phyloP scores from a whole-genome alignment of 2,797 vertebrate species.

The Simalia tracyae region DNA sequence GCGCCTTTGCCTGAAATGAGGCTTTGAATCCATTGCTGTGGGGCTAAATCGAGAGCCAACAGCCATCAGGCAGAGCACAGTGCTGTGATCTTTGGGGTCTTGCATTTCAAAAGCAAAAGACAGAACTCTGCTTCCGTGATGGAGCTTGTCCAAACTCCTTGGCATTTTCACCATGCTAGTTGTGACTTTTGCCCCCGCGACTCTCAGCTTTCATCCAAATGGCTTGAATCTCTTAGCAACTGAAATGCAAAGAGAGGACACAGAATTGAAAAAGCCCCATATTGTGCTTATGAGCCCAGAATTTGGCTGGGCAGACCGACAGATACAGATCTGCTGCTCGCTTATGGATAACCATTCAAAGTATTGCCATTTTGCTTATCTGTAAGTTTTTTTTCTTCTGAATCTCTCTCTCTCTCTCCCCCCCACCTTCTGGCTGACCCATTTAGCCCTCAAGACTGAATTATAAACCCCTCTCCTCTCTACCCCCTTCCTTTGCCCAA shows the following conservation, averaged over 20 bases:
- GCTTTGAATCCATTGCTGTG: neutral
- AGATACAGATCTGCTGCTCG: neutral
- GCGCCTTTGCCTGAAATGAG: neutral
- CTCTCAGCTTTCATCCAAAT: neutral
- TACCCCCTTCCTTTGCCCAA: neutral
- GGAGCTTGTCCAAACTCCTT: neutral
- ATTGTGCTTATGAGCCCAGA: neutral
- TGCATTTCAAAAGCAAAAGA: neutral
- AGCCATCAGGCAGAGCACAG: neutral
- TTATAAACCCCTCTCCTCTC: slow-evolving; percentile 53
- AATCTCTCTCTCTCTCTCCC: neutral
- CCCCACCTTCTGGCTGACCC: neutral
- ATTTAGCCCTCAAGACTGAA: slow-evolving; percentile 44
- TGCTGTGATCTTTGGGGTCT: neutral
- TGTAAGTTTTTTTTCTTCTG: slow-evolving; percentile 36
- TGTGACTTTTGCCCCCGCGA: neutral
- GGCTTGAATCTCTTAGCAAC: neutral
- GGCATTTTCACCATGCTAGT: neutral
- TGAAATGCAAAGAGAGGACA: neutral
- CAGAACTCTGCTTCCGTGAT: too few relatives aligned
- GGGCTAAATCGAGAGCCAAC: too few relatives aligned
- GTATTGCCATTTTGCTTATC: slow-evolving; percentile 60
- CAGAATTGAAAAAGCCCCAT: neutral
- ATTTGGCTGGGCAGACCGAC: neutral
- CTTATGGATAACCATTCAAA: slow-evolving; percentile 63